Percentiles rank a stretch among this genome's conserved stretches.
These are phyloP conservation scores for Gorsachius magnificus DNA, from an alignment of 2,797 vertebrate genomes.

Conservation along the genomic window DNA sequence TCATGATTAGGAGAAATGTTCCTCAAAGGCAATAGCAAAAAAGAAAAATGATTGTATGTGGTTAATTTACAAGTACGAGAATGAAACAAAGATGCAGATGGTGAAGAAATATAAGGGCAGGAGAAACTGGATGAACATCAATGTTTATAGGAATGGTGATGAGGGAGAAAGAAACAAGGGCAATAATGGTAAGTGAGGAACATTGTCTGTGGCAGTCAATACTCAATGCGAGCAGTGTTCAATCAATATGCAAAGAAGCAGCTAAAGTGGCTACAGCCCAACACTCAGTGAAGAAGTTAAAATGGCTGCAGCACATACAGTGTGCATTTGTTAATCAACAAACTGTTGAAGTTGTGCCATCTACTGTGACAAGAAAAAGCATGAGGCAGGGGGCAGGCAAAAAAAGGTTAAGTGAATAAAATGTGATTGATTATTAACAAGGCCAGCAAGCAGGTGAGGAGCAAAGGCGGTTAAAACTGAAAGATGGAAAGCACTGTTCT, in stretches of 20 bases:
- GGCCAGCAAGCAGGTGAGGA: neutral
- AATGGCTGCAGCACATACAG: conserved; percentile 29
- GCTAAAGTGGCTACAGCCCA: conserved; percentile 22
- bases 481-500: neutral
- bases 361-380: neutral
- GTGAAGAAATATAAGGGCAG: neutral
- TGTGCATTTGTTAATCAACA: conserved; percentile 16
- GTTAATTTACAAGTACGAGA: conserved; percentile 12
- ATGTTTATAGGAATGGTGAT: neutral
- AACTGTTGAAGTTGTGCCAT: neutral
- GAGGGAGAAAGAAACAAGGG: conserved; percentile 16
- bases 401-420: conserved; percentile 42
- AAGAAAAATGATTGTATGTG: neutral
- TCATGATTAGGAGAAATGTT: neutral
- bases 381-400: neutral
- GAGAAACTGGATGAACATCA: neutral
- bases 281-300: neutral
- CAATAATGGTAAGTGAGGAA: conserved; percentile 34
- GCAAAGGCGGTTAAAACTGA: neutral
- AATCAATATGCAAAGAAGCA: conserved; percentile 60
- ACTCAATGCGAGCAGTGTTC: neutral
- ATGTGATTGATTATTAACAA: conserved; percentile 44
- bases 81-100: conserved; percentile 40
- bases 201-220: conserved; percentile 48
- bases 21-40: neutral